A percentile compares a stretch with the other conserved stretches of the same genome.
Conservation (phyloP, 2,113 vertebrate species). For the Rhynchomys soricoides region DNA sequence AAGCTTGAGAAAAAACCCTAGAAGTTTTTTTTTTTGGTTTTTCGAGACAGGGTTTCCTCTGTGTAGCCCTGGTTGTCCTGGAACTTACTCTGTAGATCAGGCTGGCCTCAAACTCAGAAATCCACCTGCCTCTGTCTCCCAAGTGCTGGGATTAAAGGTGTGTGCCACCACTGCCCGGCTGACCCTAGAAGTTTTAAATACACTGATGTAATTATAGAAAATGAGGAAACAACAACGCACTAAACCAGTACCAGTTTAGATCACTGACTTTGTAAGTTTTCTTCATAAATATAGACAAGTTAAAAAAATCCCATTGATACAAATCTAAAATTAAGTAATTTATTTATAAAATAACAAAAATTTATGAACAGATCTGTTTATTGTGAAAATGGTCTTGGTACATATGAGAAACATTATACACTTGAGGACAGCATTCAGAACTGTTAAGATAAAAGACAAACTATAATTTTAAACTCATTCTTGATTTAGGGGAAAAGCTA, state of each 20-base stretch:
- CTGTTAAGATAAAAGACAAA: constrained; percentile 83
- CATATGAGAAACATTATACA: constrained; percentile 79
- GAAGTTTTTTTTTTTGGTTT: too few relatives aligned
- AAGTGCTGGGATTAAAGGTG: too few relatives aligned
- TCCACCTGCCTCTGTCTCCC: too few relatives aligned
- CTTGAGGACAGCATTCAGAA: constrained; percentile 83
- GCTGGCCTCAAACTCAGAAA: too few relatives aligned
- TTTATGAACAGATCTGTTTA: constrained; percentile 84
- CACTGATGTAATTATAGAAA: not conserved
- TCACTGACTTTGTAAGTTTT: constrained; percentile 41
- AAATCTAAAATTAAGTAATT: constrained; percentile 75
- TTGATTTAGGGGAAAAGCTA: constrained; percentile 83
- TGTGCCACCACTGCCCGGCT: too few relatives aligned
- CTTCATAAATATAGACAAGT: not conserved
- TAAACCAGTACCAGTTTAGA: constrained; percentile 30
- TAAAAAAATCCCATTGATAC: constrained; percentile 53
- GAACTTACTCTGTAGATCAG: too few relatives aligned
- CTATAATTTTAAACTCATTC: constrained; percentile 82
- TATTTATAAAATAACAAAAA: constrained; percentile 82
- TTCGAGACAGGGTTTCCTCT: too few relatives aligned
- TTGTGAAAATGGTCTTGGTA: constrained; percentile 83
- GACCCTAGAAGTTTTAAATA: constrained; percentile 35
- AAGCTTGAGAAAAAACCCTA: constrained; percentile 49
- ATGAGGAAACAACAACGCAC: constrained; percentile 22
- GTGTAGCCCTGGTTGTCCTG: too few relatives aligned